Evolutionary conservation across 1,140 invertebrate species (phyloP), one percentile per base, ranked within the genome.

Genomic region (Euborellia annulipes): DNA sequence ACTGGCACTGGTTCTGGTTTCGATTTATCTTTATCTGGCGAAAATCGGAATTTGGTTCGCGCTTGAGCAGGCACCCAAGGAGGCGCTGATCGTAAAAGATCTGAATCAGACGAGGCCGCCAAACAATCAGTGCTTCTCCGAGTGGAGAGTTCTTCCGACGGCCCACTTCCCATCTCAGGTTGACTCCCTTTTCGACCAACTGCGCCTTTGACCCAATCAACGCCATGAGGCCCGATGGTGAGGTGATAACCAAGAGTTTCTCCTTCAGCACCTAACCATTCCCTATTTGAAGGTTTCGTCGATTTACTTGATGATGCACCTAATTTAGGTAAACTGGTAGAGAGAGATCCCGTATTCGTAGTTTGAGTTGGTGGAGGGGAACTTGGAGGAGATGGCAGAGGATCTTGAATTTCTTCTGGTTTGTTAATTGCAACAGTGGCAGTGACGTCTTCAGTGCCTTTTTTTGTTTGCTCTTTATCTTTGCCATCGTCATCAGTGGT

Each of bases 51-150:
- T 42, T 68, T 67, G 40, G 62, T 39, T 38, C 41, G 32, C 4
- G 36, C 36, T 56, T 64, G 20, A 55, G 59, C 3, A 58, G 53
- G 7, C 11, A 54, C 23, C 67, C 66, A 70, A 1, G 67, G 62
- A 1, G 66, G 65, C n/a, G 63, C 63, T 1, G 66, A 66, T 30
- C 68, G 60, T 34, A 73, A 55, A 21, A 74, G 62, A 54, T 75
- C 72, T 17, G 70, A 72, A 44, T 76, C 73, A 3, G 71, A 74
- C 42, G 72, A 72, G 0, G 71, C 71, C 1, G 69, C 66, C 16
- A 65, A 59, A 52, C 76, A 79, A 58, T 79, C 77, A 41, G 73
- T 78, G 46, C 77, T 79, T 50, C 71, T 66, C 58, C 76, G 75
- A 19, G 76, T 60, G 32, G 68, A 62, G 11, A 64, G 50, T 45